phyloP scores from a whole-genome alignment of 2,113 vertebrate species.

The Orthonyx spaldingii region DNA sequence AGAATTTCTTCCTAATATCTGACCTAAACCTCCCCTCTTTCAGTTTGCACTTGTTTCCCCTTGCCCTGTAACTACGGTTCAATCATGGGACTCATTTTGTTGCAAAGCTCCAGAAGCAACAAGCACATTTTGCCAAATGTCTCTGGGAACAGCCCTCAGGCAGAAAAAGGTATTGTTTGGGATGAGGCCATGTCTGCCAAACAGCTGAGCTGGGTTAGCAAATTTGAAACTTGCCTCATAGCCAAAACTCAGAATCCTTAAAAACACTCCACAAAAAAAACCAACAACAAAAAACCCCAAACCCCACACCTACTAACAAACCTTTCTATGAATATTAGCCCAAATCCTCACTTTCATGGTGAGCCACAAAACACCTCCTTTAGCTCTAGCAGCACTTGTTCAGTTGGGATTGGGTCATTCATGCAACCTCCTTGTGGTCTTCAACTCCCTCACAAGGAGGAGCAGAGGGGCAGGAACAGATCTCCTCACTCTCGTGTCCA shows the following conservation, averaged over 20 bases:
- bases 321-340: neutral
- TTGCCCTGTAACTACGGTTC: neutral
- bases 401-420: neutral
- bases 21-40: neutral
- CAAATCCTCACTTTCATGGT: neutral
- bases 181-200: neutral
- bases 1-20: neutral
- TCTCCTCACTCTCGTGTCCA: fast-evolving
- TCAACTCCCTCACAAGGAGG: neutral
- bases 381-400: neutral
- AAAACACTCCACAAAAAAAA: neutral
- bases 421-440: fast-evolving
- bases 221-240: neutral
- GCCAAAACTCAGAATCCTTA: neutral
- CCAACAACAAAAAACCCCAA: neutral
- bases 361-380: neutral
- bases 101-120: neutral
- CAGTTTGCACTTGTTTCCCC: neutral
- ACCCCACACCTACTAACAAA: neutral
- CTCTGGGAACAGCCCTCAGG: neutral
- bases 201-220: neutral
- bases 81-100: neutral
- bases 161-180: fast-evolving
- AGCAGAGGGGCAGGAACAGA: neutral
- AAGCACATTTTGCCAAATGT: neutral